A percentile compares a stretch with the other conserved stretches of the same genome.
phyloP scores from a whole-genome alignment of 2,888 invertebrate species.

The Tuta absoluta region DNA sequence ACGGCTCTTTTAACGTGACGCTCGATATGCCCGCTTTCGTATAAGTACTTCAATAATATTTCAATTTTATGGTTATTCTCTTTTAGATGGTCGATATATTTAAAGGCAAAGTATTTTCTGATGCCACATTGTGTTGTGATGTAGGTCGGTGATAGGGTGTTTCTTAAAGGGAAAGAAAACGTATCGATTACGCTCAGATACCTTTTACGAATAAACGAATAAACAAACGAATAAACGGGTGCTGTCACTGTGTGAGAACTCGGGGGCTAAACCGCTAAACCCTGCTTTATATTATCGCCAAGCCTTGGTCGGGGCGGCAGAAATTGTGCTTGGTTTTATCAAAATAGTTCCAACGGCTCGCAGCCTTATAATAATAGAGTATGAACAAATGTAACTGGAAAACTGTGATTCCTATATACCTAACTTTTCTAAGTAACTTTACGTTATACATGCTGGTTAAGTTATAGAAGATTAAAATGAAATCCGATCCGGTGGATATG shows the following conservation, averaged over 20 bases:
- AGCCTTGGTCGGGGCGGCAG: conserved; percentile 41
- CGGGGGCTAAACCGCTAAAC: conserved; percentile 31
- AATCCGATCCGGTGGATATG: no score
- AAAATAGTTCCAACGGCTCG: conserved; percentile 55
- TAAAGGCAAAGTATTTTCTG: not conserved
- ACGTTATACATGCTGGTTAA: no score
- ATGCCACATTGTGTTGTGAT: not conserved
- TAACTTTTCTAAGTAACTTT: no score
- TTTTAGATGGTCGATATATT: conserved; percentile 3
- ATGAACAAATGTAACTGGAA: no score
- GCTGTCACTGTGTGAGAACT: conserved; percentile 32
- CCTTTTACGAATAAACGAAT: conserved; percentile 23
- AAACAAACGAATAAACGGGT: conserved; percentile 32
- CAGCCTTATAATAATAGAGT: not conserved
- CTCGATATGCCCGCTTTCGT: conserved; percentile 18
- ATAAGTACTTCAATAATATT: conserved; percentile 16
- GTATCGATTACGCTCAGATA: conserved; percentile 17
- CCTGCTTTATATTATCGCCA: conserved; percentile 47
- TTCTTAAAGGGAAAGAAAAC: conserved; percentile 4
- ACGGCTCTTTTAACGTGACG: conserved; percentile 18
- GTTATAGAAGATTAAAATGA: no score
- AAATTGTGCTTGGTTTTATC: conserved; percentile 71
- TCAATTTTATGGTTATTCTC: conserved; percentile 12
- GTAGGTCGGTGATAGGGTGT: conserved; percentile 3
- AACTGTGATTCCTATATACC: conserved; percentile 34